A percentile compares a stretch with the other conserved stretches of the same genome.
These are phyloP conservation scores for Siphamia tubifer DNA, from an alignment of 2,113 vertebrate genomes.

Conservation along the genomic window DNA sequence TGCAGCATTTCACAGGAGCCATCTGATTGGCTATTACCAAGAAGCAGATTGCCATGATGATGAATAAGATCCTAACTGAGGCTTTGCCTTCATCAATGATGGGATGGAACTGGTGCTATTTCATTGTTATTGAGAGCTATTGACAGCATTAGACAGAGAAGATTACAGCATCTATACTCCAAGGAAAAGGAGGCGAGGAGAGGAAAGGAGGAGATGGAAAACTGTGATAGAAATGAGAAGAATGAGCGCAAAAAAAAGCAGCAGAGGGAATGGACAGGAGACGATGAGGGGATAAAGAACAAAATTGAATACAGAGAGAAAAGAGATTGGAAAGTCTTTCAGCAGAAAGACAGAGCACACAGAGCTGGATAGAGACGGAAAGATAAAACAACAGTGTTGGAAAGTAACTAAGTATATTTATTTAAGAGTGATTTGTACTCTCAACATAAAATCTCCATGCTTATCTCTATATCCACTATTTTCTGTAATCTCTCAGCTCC, in stretches of 20 bases:
- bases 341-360: constrained; percentile 28
- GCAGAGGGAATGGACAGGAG: constrained; percentile 25
- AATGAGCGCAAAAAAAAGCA: constrained; percentile 17
- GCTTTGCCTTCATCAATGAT: constrained; percentile 63
- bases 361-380: constrained; percentile 38
- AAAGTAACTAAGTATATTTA: constrained; percentile 41
- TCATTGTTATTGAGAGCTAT: constrained; percentile 78
- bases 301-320: constrained; percentile 68
- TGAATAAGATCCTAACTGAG: constrained; percentile 66
- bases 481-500: not conserved
- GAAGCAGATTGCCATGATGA: constrained; percentile 68
- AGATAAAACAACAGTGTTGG: not conserved
- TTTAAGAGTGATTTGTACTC: constrained; percentile 3
- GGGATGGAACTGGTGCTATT: constrained; percentile 62
- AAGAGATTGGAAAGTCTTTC: constrained; percentile 62
- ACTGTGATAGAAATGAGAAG: constrained; percentile 28
- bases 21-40: constrained; percentile 75
- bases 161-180: constrained; percentile 68
- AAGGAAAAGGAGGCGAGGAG: not conserved
- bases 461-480: not conserved
- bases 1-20: constrained; percentile 55
- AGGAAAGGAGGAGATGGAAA: constrained; percentile 26
- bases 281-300: constrained; percentile 58
- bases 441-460: not conserved
- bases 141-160: constrained; percentile 66